Evolutionary conservation across 92 coral and sea anemone species (phyloP).

Genomic region (Zoanthus solanderi): DNA sequence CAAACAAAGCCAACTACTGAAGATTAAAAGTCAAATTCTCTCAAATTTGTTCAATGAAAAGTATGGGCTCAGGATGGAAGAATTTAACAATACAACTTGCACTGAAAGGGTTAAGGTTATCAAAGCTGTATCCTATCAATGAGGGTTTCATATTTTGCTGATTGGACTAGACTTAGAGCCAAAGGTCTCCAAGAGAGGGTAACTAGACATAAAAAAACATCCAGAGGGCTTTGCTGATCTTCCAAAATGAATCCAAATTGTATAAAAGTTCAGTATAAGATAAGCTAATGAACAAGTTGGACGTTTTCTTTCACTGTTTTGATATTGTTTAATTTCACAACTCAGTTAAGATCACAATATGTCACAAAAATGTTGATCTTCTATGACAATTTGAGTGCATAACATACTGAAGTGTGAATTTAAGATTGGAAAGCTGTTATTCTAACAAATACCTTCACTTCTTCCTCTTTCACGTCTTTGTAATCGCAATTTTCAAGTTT

Average conservation of each 20-base stretch:
- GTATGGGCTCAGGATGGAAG: too few species aligned
- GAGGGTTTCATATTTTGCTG: too few species aligned
- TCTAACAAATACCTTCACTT: not conserved
- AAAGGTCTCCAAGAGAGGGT: not conserved
- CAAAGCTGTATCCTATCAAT: too few species aligned
- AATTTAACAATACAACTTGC: too few species aligned
- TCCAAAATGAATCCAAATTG: not conserved
- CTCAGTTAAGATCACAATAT: not conserved
- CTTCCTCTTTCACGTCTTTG: not conserved
- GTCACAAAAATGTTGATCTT: not conserved
- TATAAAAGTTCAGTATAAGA: not conserved
- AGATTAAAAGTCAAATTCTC: too few species aligned
- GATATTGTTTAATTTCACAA: not conserved
- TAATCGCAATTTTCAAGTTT: not conserved
- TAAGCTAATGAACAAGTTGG: not conserved
- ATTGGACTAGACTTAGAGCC: too few species aligned
- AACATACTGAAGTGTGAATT: not conserved
- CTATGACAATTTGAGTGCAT: not conserved
- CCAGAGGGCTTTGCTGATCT: too few species aligned
- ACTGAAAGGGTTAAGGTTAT: too few species aligned
- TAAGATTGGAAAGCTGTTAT: not conserved
- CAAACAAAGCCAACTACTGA: too few species aligned
- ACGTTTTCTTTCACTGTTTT: not conserved
- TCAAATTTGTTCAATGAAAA: too few species aligned
- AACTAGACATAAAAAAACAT: not conserved